Evolutionary conservation across 2,888 invertebrate species (phyloP).

Genomic region (Salpingus planirostris): DNA sequence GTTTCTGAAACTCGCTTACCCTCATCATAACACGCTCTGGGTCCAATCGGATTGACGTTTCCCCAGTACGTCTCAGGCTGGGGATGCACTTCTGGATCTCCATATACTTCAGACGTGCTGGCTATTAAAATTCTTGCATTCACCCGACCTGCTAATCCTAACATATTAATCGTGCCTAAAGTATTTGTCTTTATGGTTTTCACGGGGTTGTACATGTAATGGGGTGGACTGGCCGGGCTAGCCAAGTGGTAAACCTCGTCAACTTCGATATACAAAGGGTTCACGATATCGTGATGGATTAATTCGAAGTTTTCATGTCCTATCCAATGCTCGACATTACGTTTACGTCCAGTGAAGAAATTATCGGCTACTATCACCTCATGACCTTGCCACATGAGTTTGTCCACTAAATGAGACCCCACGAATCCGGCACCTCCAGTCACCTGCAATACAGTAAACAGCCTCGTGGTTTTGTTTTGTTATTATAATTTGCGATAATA

Average conservation of each 20-base stretch:
- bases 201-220: conserved; percentile 99
- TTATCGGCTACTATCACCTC: conserved; percentile 97
- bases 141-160: conserved; percentile 88
- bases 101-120: conserved; percentile 98
- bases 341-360: conserved; percentile 94
- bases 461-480: too few relatives aligned
- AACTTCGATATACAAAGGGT: conserved; percentile 94
- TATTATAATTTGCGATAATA: conserved; percentile 38
- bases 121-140: conserved; percentile 91
- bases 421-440: conserved; percentile 98
- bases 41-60: conserved; percentile 96
- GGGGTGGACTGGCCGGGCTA: conserved; percentile 97
- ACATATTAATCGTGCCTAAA: conserved; percentile 87
- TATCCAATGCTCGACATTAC: conserved; percentile 98
- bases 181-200: conserved; percentile 99
- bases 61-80: conserved; percentile 99
- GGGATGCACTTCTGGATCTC: conserved; percentile 97
- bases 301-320: conserved; percentile 99
- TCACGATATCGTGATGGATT: conserved; percentile 97
- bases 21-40: conserved; percentile 97
- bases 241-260: conserved; percentile 98
- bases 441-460: conserved; percentile 49
- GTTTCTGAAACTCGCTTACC: conserved; percentile 98
- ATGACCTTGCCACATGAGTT: conserved; percentile 90
- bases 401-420: conserved; percentile 96